Conservation (phyloP, 23 tunicate species). For the Oikopleura albicans region DNA sequence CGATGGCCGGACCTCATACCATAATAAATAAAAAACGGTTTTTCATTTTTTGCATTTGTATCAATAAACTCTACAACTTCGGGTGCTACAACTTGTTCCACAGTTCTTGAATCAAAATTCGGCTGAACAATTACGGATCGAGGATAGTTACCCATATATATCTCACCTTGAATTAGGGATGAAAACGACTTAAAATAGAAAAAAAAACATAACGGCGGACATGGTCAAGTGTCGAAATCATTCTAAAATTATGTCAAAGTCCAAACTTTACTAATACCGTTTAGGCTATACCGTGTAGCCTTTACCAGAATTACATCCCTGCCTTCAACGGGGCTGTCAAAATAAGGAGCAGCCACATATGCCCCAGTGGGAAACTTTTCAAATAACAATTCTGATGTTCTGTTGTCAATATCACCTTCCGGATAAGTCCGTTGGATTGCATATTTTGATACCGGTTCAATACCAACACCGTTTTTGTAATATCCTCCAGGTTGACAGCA, state of each 20-base stretch:
- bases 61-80: not conserved
- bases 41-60: not conserved
- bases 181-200: too few species aligned
- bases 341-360: not conserved
- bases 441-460: not conserved
- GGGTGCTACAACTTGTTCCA: not conserved
- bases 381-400: not conserved
- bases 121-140: not conserved
- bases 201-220: too few species aligned
- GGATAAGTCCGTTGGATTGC: conserved; percentile 6
- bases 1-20: not conserved
- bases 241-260: too few species aligned
- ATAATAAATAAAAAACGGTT: not conserved
- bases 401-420: not conserved
- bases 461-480: not conserved
- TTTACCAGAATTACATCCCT: too few species aligned
- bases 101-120: not conserved
- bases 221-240: too few species aligned
- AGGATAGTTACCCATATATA: not conserved
- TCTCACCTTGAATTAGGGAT: too few species aligned
- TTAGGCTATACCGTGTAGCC: too few species aligned
- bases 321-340: not conserved
- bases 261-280: too few species aligned
- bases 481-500: not conserved
- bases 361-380: not conserved